These are phyloP conservation scores for Donacobius atricapilla DNA, from an alignment of 2,113 vertebrate genomes.

Conservation along the genomic window DNA sequence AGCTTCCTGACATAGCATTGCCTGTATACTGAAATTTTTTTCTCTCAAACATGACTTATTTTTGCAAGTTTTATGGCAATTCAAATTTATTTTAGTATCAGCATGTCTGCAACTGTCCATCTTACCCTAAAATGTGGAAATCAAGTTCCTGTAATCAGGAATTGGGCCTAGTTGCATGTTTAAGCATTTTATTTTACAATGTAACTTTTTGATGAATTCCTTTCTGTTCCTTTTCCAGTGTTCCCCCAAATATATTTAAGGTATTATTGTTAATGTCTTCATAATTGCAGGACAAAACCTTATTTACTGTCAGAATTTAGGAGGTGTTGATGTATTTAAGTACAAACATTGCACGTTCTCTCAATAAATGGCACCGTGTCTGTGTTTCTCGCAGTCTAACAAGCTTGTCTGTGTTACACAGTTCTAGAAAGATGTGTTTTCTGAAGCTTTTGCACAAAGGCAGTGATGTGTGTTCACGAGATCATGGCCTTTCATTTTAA, in stretches of 20 bases:
- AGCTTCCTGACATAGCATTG: not conserved
- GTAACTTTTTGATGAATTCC: not conserved
- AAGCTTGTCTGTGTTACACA: not conserved
- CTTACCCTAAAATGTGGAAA: not conserved
- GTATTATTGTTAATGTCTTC: not conserved
- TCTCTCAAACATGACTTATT: not conserved
- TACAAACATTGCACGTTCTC: not conserved
- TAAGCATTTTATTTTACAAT: not conserved
- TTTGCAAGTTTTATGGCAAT: not conserved
- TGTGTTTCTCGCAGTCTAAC: not conserved
- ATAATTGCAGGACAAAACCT: not conserved
- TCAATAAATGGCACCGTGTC: not conserved
- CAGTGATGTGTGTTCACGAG: not conserved
- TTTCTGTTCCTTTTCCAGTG: not conserved
- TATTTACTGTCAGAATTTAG: not conserved
- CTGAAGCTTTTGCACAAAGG: not conserved
- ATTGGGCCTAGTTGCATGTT: not conserved
- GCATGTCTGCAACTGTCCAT: not conserved
- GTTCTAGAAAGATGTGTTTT: not conserved
- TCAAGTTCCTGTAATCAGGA: not conserved
- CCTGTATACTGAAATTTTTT: not conserved
- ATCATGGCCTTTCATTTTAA: rapidly evolving
- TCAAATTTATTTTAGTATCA: not conserved
- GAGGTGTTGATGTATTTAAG: not conserved
- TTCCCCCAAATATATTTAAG: not conserved